phyloP scores from a whole-genome alignment of 1,140 invertebrate genomes.

The Nasonia giraulti region DNA sequence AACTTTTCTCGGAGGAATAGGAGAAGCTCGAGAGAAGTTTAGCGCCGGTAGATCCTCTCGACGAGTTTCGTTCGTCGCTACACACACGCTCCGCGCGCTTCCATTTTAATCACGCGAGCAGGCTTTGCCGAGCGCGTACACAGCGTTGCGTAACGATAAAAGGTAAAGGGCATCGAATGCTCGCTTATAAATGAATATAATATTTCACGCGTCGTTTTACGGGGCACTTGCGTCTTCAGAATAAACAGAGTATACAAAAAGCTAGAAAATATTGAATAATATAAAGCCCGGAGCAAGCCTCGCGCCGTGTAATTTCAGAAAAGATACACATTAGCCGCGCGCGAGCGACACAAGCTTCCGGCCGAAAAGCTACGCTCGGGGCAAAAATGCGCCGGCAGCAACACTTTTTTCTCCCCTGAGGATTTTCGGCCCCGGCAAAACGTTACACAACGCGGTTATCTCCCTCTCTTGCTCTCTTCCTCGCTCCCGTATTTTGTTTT shows the following conservation, averaged over 20 bases:
- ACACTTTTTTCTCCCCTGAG: slow-evolving; percentile 11
- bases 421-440: slow-evolving; percentile 9
- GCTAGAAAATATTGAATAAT: slow-evolving; percentile 42
- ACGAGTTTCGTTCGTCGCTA: slow-evolving; percentile 17
- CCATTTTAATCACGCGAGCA: slow-evolving; percentile 20
- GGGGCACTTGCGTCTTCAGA: slow-evolving; percentile 5
- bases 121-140: too few species aligned
- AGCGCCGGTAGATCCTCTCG: background rate
- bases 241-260: slow-evolving; percentile 30
- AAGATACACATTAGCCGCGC: slow-evolving; percentile 24
- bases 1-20: background rate
- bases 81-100: background rate
- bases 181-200: too few species aligned
- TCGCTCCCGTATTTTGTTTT: background rate
- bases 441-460: background rate
- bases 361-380: background rate
- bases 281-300: slow-evolving; percentile 7
- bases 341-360: background rate
- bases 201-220: too few species aligned
- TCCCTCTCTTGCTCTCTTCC: background rate
- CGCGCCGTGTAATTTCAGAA: slow-evolving; percentile 36
- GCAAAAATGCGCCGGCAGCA: slow-evolving; percentile 25
- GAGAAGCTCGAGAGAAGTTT: background rate
- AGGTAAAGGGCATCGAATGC: too few species aligned
- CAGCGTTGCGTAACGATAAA: too few species aligned